phyloP scores from a whole-genome alignment of 2,797 vertebrate genomes.

The Pseudochromis fuscus region DNA sequence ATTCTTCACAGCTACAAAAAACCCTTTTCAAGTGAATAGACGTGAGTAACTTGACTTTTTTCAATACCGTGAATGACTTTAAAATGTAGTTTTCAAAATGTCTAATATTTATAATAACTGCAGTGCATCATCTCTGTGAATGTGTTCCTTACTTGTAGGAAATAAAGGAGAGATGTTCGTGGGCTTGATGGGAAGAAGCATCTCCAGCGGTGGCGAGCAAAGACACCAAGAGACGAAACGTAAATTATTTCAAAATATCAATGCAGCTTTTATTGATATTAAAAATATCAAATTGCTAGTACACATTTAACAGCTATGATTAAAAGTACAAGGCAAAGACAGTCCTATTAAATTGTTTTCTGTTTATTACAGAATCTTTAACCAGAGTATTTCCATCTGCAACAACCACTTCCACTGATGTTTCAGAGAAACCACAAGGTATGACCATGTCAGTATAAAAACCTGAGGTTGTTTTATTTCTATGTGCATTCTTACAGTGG shows the following conservation, averaged over 20 bases:
- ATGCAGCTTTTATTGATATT: constrained; percentile 76
- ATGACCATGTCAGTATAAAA: constrained; percentile 70
- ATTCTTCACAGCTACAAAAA: constrained; percentile 64
- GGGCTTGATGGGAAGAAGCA: constrained; percentile 82
- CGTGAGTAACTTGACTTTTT: constrained; percentile 72
- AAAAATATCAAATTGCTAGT: constrained; percentile 66
- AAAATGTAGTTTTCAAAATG: background rate
- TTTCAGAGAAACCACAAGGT: constrained; percentile 73
- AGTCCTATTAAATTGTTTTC: constrained; percentile 38
- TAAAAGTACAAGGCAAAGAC: constrained; percentile 52
- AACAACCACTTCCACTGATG: constrained; percentile 58
- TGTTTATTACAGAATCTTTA: constrained; percentile 70
- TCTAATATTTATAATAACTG: too few relatives aligned
- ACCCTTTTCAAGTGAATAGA: constrained; percentile 73
- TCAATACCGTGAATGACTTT: too few relatives aligned
- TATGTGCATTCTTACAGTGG: constrained; percentile 69
- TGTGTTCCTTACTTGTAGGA: constrained; percentile 41
- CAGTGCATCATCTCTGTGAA: background rate
- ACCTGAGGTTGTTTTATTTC: constrained; percentile 77
- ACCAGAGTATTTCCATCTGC: constrained; percentile 60
- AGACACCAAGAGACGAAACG: background rate
- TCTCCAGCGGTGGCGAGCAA: constrained; percentile 73
- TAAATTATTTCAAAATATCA: constrained; percentile 60
- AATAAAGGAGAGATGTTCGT: constrained; percentile 78
- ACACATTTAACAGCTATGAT: constrained; percentile 57